phyloP scores from a whole-genome alignment of 2,797 vertebrate species.

The Bradypodion pumilum region DNA sequence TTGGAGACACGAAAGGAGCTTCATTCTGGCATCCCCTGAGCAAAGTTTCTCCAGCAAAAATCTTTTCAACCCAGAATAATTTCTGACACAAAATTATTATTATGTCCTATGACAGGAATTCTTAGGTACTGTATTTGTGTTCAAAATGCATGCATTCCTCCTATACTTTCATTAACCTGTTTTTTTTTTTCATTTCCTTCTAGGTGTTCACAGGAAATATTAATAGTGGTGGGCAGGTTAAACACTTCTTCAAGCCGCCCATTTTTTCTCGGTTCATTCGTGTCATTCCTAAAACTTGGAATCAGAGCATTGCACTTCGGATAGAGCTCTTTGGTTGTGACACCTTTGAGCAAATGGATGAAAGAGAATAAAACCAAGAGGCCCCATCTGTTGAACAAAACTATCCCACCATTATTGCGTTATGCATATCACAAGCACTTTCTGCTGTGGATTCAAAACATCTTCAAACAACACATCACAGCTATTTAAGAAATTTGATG shows the following conservation, averaged over 20 bases:
- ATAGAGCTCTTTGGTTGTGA: constrained; percentile 93
- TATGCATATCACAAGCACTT: constrained; percentile 17
- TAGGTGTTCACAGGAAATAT: constrained; percentile 88
- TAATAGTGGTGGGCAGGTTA: constrained; percentile 79
- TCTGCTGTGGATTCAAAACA: constrained; percentile 10
- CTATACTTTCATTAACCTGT: constrained; percentile 22
- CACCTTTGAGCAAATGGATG: constrained; percentile 61
- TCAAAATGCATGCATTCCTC: neutral
- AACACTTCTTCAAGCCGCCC: constrained; percentile 90
- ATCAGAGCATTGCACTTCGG: constrained; percentile 85
- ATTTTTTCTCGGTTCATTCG: constrained; percentile 90
- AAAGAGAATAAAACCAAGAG: constrained; percentile 16
- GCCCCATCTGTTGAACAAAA: constrained; percentile 15
- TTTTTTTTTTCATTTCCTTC: constrained; percentile 58
- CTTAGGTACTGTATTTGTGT: neutral
- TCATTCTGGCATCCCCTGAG: too few species aligned
- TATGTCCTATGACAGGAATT: neutral
- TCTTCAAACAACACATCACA: constrained; percentile 38
- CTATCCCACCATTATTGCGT: neutral
- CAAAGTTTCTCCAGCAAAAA: too few species aligned
- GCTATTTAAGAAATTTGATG: constrained; percentile 28
- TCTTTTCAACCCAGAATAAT: too few species aligned
- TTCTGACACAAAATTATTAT: too few species aligned
- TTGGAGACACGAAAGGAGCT: too few species aligned
- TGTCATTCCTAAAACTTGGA: constrained; percentile 87